Conservation (phyloP, 2,797 vertebrate genomes). For the Chaenodraco wilsoni region DNA sequence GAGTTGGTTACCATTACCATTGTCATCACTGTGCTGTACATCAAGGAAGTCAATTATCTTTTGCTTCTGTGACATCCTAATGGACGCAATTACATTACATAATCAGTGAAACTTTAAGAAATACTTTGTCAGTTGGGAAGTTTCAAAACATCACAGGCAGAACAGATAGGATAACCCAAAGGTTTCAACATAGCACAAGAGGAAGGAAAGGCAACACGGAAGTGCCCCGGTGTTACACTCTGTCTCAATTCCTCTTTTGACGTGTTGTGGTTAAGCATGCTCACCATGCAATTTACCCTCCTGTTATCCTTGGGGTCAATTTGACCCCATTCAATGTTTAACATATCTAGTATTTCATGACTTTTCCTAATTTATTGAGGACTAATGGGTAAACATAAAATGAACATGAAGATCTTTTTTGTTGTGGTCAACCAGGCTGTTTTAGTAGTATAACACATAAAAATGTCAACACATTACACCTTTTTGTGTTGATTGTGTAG, state of each 20-base stretch:
- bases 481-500: too few species aligned
- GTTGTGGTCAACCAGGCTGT: too few species aligned
- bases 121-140: conserved; percentile 48
- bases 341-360: too few species aligned
- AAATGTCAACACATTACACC: too few species aligned
- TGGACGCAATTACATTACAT: background rate
- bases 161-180: conserved; percentile 48
- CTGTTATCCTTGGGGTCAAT: too few species aligned
- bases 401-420: too few species aligned
- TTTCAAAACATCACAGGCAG: conserved; percentile 63
- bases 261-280: conserved; percentile 21
- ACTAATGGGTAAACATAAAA: too few species aligned
- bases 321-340: too few species aligned
- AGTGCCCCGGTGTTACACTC: conserved; percentile 41
- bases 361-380: too few species aligned
- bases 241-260: conserved; percentile 65
- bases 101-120: conserved; percentile 21
- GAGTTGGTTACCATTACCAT: background rate
- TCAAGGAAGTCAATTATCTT: conserved; percentile 4
- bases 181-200: conserved; percentile 49
- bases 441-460: too few species aligned
- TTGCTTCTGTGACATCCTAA: background rate
- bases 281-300: conserved; percentile 39
- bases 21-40: background rate
- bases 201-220: conserved; percentile 55